Conservation (phyloP, 2,113 vertebrate species). For the Xenopus tropicalis region DNA sequence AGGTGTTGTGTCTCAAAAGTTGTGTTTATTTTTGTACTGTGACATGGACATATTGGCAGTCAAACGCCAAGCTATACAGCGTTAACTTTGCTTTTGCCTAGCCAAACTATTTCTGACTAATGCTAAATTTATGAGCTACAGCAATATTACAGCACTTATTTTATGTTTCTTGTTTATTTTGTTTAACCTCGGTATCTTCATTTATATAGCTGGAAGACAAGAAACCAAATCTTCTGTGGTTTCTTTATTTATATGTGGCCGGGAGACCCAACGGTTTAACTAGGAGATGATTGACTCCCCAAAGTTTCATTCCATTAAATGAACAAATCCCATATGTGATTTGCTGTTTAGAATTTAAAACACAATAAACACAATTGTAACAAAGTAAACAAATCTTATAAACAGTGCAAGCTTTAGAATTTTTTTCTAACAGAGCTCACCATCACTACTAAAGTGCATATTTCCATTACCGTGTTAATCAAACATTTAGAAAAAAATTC, state of each 20-base stretch:
- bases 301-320: constrained; percentile 28
- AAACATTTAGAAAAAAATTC: background rate
- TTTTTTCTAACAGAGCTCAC: constrained; percentile 12
- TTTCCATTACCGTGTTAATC: constrained; percentile 17
- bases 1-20: too few relatives aligned
- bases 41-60: background rate
- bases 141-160: constrained; percentile 7
- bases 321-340: constrained; percentile 30
- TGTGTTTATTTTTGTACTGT: too few relatives aligned
- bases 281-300: constrained; percentile 27
- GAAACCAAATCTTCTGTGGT: constrained; percentile 36
- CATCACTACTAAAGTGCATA: background rate
- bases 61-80: background rate
- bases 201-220: constrained; percentile 24
- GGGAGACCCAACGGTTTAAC: constrained; percentile 24
- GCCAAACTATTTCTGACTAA: background rate
- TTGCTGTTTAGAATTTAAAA: constrained; percentile 20
- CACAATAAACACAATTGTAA: constrained; percentile 33
- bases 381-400: constrained; percentile 29
- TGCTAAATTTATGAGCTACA: background rate
- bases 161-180: constrained; percentile 28
- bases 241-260: constrained; percentile 30
- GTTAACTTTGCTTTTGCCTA: background rate
- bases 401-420: constrained; percentile 10
- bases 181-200: constrained; percentile 7